These are phyloP conservation scores for Drosophila arizonae DNA, from an alignment of 1,140 invertebrate genomes.

Conservation along the genomic window DNA sequence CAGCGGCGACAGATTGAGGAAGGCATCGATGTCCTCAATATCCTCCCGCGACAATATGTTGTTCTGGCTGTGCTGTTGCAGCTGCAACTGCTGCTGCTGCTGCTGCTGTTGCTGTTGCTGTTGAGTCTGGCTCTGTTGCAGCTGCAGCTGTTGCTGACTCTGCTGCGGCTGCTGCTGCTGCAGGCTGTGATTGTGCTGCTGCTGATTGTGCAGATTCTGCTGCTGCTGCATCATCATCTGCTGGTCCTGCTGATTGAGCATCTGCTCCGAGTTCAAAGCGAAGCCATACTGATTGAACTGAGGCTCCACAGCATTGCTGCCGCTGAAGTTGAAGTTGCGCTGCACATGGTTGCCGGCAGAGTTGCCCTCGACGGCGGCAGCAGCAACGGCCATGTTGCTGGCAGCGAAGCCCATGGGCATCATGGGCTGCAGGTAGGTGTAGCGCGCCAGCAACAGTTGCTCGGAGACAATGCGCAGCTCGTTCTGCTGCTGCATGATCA, in stretches of 20 bases:
- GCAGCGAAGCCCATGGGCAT: slow-evolving; percentile 83
- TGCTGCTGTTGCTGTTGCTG: slow-evolving; percentile 30
- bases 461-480: slow-evolving; percentile 92
- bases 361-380: slow-evolving; percentile 21
- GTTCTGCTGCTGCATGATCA: slow-evolving; percentile 93
- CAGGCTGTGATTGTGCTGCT: slow-evolving; percentile 59
- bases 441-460: slow-evolving; percentile 91
- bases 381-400: slow-evolving; percentile 83
- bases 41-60: slow-evolving; percentile 67
- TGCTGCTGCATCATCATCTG: slow-evolving; percentile 80
- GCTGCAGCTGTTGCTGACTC: slow-evolving; percentile 20
- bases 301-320: slow-evolving; percentile 70
- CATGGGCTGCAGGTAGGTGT: slow-evolving; percentile 87
- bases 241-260: slow-evolving; percentile 71
- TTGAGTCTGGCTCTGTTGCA: slow-evolving; percentile 23
- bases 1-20: slow-evolving; percentile 73
- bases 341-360: slow-evolving; percentile 38
- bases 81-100: slow-evolving; percentile 45
- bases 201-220: slow-evolving; percentile 68
- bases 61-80: slow-evolving; percentile 37
- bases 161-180: slow-evolving; percentile 45
- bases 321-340: slow-evolving; percentile 55
- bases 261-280: slow-evolving; percentile 68
- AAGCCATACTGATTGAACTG: slow-evolving; percentile 81
- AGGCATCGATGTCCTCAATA: slow-evolving; percentile 71